phyloP scores from a whole-genome alignment of 2,888 invertebrate species.

The Microchrysa polita region DNA sequence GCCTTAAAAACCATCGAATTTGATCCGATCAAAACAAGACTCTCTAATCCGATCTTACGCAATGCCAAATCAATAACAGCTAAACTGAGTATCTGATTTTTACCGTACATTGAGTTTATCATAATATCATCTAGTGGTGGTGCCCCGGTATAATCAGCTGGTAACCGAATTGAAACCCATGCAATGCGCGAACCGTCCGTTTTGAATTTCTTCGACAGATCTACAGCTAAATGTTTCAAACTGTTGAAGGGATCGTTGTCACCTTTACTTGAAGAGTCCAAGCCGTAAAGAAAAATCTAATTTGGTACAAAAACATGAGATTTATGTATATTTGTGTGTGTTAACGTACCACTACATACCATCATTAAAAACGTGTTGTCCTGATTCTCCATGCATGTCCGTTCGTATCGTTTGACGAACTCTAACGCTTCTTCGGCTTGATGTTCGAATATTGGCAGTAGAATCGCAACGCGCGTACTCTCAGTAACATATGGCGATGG shows the following conservation, averaged over 20 bases:
- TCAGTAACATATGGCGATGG: conserved; percentile 97
- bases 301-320: conserved; percentile 36
- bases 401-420: conserved; percentile 79
- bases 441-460: conserved; percentile 74
- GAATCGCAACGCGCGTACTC: conserved; percentile 80
- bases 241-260: conserved; percentile 69
- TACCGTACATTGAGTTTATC: conserved; percentile 62
- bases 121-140: conserved; percentile 55
- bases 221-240: conserved; percentile 72
- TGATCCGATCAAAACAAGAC: conserved; percentile 75
- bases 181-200: conserved; percentile 73
- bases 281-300: conserved; percentile 73
- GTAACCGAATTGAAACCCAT: conserved; percentile 76
- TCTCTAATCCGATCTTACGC: conserved; percentile 76
- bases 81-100: conserved; percentile 61
- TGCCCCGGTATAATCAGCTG: conserved; percentile 58
- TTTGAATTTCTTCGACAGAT: conserved; percentile 72
- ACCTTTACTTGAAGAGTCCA: conserved; percentile 72
- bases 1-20: conserved; percentile 76
- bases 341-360: no score
- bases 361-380: conserved; percentile 82
- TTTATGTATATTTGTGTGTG: neutral
- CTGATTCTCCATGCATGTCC: conserved; percentile 77
- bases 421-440: conserved; percentile 68
- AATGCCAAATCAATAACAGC: conserved; percentile 75